Conservation (phyloP, 2,113 vertebrate species). For the Nannospalax galili region DNA sequence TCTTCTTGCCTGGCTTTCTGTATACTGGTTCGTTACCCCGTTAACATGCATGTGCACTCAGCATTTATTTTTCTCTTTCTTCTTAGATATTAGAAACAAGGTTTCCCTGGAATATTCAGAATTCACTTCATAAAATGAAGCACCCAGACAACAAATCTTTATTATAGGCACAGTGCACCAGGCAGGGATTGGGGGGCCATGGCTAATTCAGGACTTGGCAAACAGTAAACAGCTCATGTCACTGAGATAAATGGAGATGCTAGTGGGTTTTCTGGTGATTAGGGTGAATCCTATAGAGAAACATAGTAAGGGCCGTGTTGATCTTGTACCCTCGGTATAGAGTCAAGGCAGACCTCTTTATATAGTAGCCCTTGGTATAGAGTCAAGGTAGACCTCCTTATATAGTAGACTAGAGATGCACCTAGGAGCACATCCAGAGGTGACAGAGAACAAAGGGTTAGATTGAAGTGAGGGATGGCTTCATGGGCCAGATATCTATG, state of each 20-base stretch:
- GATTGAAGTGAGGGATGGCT: neutral
- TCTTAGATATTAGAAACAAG: neutral
- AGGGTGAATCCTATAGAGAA: neutral
- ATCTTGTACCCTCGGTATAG: neutral
- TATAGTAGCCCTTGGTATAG: neutral
- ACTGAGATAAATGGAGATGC: neutral
- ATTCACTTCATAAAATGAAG: neutral
- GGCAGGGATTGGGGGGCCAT: neutral
- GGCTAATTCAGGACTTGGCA: neutral
- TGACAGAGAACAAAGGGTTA: neutral
- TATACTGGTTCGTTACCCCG: neutral
- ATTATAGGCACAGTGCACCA: neutral
- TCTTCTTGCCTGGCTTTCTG: neutral
- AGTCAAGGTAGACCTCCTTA: neutral
- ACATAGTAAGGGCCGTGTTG: neutral
- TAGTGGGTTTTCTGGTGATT: neutral
- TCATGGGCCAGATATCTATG: neutral
- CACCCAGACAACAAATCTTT: neutral
- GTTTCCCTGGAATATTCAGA: constrained; percentile 2
- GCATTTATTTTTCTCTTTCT: neutral
- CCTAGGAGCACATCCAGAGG: neutral
- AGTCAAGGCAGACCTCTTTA: neutral
- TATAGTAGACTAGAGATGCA: neutral
- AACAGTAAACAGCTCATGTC: neutral
- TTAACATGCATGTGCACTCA: neutral